Percentiles rank a stretch among this genome's conserved stretches.
Evolutionary conservation across 2,113 vertebrate species (phyloP).

Genomic region (human): DNA sequence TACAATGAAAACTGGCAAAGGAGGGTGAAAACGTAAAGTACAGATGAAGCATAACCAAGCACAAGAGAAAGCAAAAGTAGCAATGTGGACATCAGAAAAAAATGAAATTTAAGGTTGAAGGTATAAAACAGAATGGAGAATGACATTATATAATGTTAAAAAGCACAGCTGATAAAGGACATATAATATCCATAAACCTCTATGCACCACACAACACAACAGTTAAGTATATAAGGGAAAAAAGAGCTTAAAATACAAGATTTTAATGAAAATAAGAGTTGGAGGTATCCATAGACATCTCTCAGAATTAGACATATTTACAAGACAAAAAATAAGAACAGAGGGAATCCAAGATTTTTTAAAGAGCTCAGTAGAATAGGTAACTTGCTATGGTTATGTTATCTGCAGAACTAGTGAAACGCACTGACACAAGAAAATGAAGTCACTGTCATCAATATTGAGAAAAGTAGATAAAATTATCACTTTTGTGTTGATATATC

Average conservation of each 20-base stretch:
- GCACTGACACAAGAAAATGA: background rate
- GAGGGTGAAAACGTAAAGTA: background rate
- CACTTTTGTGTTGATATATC: background rate
- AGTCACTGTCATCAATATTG: conserved; percentile 19
- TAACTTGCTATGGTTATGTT: conserved; percentile 26
- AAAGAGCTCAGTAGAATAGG: background rate
- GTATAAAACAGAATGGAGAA: background rate
- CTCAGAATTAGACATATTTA: background rate
- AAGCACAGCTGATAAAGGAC: background rate
- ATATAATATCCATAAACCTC: background rate
- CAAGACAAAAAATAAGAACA: background rate
- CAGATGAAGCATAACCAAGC: background rate
- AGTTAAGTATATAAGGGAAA: conserved; percentile 34
- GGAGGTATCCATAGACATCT: background rate
- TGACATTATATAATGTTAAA: background rate
- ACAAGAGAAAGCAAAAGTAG: background rate
- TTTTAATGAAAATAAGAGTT: conserved; percentile 9
- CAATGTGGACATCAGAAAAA: background rate
- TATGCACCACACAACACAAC: background rate
- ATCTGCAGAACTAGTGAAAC: background rate
- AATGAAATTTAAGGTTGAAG: background rate
- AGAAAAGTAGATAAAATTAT: conserved; percentile 53
- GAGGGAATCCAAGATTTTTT: background rate
- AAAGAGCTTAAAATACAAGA: background rate
- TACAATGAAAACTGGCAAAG: background rate